phyloP scores from a whole-genome alignment of 2,888 invertebrate species.

The Philopedon plagiatum region DNA sequence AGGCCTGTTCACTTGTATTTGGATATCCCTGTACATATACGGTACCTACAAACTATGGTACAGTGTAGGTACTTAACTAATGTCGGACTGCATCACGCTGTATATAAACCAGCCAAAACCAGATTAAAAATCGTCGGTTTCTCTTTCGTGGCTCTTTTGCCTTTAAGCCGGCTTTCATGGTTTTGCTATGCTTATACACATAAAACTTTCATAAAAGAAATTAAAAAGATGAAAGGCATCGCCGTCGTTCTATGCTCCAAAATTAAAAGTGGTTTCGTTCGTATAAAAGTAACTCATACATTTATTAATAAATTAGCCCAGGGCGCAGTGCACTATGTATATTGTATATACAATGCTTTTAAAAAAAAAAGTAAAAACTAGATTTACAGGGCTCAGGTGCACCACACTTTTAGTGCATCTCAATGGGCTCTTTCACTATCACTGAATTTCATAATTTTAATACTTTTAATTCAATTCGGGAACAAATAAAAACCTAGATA shows the following conservation, averaged over 20 bases:
- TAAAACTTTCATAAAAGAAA: constrained; percentile 57
- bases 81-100: neutral
- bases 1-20: too few species aligned
- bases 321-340: constrained; percentile 4
- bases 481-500: too few species aligned
- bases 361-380: too few species aligned
- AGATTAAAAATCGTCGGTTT: constrained; percentile 30
- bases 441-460: too few species aligned
- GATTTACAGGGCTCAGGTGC: too few species aligned
- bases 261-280: constrained; percentile 54
- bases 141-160: constrained; percentile 34
- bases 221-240: constrained; percentile 56
- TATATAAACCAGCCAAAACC: neutral
- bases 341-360: too few species aligned
- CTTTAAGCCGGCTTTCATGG: constrained; percentile 41
- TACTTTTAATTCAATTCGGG: too few species aligned
- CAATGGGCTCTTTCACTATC: too few species aligned
- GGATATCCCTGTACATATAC: too few species aligned
- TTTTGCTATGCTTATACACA: constrained; percentile 46
- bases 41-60: too few species aligned
- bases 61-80: too few species aligned
- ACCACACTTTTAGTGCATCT: too few species aligned
- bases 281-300: constrained; percentile 46
- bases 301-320: constrained; percentile 38
- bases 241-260: constrained; percentile 50